A percentile compares a stretch with the other conserved stretches of the same genome.
Conservation (phyloP, 2,113 vertebrate genomes). For the Lamprologus lemairii region DNA sequence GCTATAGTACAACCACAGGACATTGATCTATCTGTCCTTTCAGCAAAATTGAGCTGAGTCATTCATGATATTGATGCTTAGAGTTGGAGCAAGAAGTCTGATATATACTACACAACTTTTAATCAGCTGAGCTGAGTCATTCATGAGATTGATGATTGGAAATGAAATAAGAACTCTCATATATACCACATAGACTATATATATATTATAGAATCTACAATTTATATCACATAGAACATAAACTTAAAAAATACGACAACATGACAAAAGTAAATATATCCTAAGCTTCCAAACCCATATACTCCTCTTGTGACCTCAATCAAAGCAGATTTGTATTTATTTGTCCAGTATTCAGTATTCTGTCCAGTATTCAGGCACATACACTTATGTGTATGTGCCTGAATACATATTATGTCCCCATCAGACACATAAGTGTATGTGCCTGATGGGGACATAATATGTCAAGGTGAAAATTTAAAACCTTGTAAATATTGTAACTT, state of each 20-base stretch:
- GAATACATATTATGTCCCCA: neutral
- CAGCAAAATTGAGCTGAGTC: constrained; percentile 9
- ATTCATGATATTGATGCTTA: neutral
- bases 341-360: neutral
- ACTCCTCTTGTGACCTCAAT: neutral
- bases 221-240: neutral
- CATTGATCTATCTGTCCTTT: constrained; percentile 40
- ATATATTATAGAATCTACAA: neutral
- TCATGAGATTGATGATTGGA: neutral
- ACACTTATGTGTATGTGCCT: neutral
- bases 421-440: neutral
- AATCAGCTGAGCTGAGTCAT: constrained; percentile 3
- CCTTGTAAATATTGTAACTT: neutral
- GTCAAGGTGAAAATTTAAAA: constrained; percentile 8
- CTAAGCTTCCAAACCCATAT: neutral
- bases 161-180: neutral
- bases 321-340: neutral
- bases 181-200: neutral
- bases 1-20: neutral
- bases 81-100: neutral
- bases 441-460: neutral
- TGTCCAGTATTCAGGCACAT: neutral
- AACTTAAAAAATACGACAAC: neutral
- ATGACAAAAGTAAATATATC: neutral
- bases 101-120: neutral